Evolutionary conservation across 1,140 invertebrate genomes (phyloP), one percentile per base, ranked within the genome.

Genomic region (Neotoxoptera formosana): DNA sequence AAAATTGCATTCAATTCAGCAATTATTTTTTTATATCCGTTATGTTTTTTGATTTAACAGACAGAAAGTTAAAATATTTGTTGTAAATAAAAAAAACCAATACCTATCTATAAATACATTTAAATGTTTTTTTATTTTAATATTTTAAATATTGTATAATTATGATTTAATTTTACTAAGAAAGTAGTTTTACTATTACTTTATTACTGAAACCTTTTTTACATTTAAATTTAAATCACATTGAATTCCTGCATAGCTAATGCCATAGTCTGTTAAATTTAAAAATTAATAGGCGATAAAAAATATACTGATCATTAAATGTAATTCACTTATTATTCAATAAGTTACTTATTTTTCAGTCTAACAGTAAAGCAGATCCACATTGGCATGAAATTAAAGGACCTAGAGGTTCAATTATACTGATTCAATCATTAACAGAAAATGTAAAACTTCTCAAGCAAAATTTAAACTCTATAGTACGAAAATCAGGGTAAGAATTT

Each of bases 401-500:
- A 8, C 96, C 96, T 81, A 95, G 94, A 48, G 95, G 95, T 91
- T 95, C 94, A 94, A 94, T 95, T 8, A 93, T 96, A 53, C 56
- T 96, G 21, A 93, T 96, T 90, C 94, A 95, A 94, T 88, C 95
- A 51, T 94, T 95, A 36, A 95, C 95, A 8, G 94, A 95, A 53
- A 95, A 96, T 94, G 0, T 95, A 14, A 94, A 90, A 91, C 0
- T 48, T 7, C 67, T 95, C 0, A 96, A 95, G 94, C 94, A 94
- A 91, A 93, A 94, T 45, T 93, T 96, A 14, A 95, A 95, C 20
- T 84, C 95, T 47, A 94, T 96, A 94, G 81, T 96, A 9, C 96
- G 95, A 91, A 96, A 96, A 95, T 93, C 94, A 81, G 95, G 95
- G 96, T 96, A 95, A 95, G 30, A 23, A 45, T 88, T 36, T 41